Evolutionary conservation across 2,888 invertebrate genomes (phyloP).

Genomic region (Melanargia galathea): DNA sequence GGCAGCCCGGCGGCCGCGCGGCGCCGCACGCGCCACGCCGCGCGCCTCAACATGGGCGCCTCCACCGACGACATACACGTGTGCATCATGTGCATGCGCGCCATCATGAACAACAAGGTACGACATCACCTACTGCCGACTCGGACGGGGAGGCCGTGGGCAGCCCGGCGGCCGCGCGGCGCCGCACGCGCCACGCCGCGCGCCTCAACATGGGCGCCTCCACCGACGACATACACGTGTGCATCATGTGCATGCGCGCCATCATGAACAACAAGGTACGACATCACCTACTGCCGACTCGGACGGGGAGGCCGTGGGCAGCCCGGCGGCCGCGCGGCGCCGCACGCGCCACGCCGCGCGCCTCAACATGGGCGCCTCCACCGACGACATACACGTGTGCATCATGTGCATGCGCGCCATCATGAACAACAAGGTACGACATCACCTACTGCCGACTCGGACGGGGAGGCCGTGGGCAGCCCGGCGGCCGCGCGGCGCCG

Average conservation of each 20-base stretch:
- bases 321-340: conserved; percentile 77
- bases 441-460: conserved; percentile 50
- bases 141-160: conserved; percentile 63
- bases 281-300: conserved; percentile 47
- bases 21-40: conserved; percentile 91
- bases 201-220: conserved; percentile 96
- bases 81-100: conserved; percentile 99
- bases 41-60: conserved; percentile 95
- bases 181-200: conserved; percentile 92
- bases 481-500: conserved; percentile 82
- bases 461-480: conserved; percentile 62
- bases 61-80: conserved; percentile 99
- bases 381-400: conserved; percentile 99
- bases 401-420: conserved; percentile 99
- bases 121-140: conserved; percentile 42
- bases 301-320: conserved; percentile 62
- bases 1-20: conserved; percentile 71
- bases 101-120: conserved; percentile 99
- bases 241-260: conserved; percentile 99
- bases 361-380: conserved; percentile 96
- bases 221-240: conserved; percentile 99
- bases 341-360: conserved; percentile 93
- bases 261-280: conserved; percentile 99
- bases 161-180: conserved; percentile 72
- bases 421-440: conserved; percentile 97